Conservation (phyloP, 1,140 invertebrate genomes). For the Sesamia nonagrioides region DNA sequence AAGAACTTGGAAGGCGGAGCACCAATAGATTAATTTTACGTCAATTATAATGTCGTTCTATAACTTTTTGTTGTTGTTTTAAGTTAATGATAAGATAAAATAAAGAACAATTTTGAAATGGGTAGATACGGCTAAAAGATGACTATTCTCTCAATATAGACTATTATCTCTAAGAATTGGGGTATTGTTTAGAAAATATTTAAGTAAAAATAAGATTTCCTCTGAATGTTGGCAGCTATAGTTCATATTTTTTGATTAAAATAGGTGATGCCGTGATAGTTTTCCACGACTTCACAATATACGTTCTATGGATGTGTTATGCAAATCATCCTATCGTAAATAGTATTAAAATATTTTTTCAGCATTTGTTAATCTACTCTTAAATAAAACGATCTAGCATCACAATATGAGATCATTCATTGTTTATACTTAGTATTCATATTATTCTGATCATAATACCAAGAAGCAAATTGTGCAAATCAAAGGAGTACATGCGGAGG, state of each 20-base stretch:
- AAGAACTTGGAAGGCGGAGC: too few species aligned
- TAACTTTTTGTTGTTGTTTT: too few species aligned
- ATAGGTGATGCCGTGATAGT: not conserved
- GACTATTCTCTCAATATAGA: too few species aligned
- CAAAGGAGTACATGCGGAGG: conserved; percentile 9
- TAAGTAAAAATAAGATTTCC: too few species aligned
- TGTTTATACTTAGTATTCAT: conserved; percentile 21
- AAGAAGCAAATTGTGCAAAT: conserved; percentile 32
- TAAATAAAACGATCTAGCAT: conserved; percentile 37
- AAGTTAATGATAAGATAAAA: too few species aligned
- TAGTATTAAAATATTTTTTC: conserved; percentile 1
- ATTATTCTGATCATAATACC: conserved; percentile 4
- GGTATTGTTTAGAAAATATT: too few species aligned
- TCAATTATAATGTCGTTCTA: too few species aligned
- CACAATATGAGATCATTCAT: conserved; percentile 47
- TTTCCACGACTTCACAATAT: not conserved
- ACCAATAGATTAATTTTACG: too few species aligned
- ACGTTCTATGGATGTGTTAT: not conserved
- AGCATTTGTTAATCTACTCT: conserved; percentile 31
- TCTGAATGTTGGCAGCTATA: too few species aligned
- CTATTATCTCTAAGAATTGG: too few species aligned
- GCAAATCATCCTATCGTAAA: conserved; percentile 14
- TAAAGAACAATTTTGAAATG: too few species aligned
- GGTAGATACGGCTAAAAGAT: too few species aligned
- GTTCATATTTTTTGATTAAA: not conserved